Conservation (phyloP, 2,113 vertebrate genomes). For the Gallinago paraguaiae region DNA sequence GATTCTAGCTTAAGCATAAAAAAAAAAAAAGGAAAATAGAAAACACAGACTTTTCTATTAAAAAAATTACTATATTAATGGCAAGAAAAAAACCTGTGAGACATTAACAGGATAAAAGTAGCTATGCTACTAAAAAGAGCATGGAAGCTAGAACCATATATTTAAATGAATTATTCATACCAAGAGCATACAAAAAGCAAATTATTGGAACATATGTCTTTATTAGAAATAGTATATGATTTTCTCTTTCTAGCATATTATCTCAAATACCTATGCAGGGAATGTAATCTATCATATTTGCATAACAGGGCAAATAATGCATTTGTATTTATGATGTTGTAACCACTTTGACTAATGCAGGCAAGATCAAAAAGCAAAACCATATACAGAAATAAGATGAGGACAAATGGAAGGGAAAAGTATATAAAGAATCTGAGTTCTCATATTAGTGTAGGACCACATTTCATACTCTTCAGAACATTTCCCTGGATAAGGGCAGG, state of each 20-base stretch:
- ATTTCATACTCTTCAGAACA: background rate
- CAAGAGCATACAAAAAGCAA: background rate
- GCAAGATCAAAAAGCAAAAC: background rate
- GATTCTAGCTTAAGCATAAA: background rate
- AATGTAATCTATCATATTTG: background rate
- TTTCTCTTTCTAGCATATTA: background rate
- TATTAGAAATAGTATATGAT: background rate
- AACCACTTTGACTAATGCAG: background rate
- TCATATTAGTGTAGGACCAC: accelerated
- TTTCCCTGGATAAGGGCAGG: background rate
- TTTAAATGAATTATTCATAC: background rate
- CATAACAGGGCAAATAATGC: background rate
- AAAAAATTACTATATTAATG: too few relatives aligned
- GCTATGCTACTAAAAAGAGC: background rate
- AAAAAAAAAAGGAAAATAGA: background rate
- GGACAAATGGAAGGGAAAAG: background rate
- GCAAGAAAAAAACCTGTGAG: background rate
- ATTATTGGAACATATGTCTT: background rate
- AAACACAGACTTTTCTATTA: background rate
- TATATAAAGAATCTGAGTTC: background rate
- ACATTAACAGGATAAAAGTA: background rate
- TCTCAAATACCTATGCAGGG: background rate
- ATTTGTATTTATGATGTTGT: background rate
- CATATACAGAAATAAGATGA: background rate
- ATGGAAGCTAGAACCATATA: background rate